These are phyloP conservation scores for Cryptocheilus praepositus DNA, from an alignment of 2,888 invertebrate species.

Conservation along the genomic window DNA sequence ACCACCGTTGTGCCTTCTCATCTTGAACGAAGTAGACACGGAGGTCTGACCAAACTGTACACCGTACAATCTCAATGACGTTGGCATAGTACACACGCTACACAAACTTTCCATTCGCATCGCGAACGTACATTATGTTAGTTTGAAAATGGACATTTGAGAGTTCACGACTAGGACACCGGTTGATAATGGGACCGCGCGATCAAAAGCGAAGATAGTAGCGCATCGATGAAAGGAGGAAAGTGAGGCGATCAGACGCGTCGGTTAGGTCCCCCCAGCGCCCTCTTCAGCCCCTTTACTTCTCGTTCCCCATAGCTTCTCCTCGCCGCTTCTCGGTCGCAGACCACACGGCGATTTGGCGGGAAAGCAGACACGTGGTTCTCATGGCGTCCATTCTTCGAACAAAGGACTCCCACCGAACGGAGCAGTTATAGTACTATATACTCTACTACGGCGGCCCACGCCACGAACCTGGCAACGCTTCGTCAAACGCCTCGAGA, in stretches of 20 bases:
- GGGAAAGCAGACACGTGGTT: constrained; percentile 66
- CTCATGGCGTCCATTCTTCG: constrained; percentile 56
- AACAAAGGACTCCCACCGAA: constrained; percentile 49
- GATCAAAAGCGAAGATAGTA: constrained; percentile 23
- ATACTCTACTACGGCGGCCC: constrained; percentile 23
- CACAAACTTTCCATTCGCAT: not conserved
- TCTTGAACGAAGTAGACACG: constrained; percentile 20
- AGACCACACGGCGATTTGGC: constrained; percentile 49
- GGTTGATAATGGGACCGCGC: no score
- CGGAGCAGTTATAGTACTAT: constrained; percentile 43
- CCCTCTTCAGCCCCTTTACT: constrained; percentile 26
- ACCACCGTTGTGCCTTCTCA: constrained; percentile 14
- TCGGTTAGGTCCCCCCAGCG: not conserved
- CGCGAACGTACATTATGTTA: no score
- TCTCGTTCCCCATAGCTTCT: constrained; percentile 25
- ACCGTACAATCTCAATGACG: not conserved
- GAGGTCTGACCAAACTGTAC: constrained; percentile 5
- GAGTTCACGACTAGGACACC: no score
- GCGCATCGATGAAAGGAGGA: constrained; percentile 49
- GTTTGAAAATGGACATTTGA: no score
- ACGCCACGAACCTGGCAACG: constrained; percentile 26
- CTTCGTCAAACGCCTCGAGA: not conserved
- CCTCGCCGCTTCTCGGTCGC: constrained; percentile 22
- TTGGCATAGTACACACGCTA: not conserved
- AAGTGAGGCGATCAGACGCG: constrained; percentile 58